Percentiles rank a stretch among this genome's conserved stretches.
Conservation (phyloP, 92 coral and sea anemone species). For the Heteractis magnifica region DNA sequence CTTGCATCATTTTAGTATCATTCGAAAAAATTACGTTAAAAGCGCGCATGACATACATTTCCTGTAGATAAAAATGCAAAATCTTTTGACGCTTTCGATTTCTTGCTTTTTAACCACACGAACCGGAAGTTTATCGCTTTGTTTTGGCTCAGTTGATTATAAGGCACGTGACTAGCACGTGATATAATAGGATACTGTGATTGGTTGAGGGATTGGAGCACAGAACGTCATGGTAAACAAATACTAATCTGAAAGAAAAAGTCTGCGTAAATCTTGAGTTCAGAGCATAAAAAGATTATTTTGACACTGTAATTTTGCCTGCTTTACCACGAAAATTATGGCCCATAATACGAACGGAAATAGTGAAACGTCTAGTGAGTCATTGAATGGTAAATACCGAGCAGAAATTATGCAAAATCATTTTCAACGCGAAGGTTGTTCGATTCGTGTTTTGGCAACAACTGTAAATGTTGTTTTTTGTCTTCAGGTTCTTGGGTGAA, state of each 20-base stretch:
- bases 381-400: slow-evolving; percentile 73
- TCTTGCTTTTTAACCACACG: no score
- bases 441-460: slow-evolving; percentile 26
- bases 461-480: slow-evolving; percentile 7
- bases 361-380: slow-evolving; percentile 84
- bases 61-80: no score
- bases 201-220: slow-evolving; percentile 27
- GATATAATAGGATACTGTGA: slow-evolving; percentile 3
- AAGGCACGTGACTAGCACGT: slow-evolving; percentile 41
- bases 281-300: slow-evolving; percentile 3
- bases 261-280: background rate
- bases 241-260: slow-evolving; percentile 27
- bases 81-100: no score
- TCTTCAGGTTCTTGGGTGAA: slow-evolving; percentile 95
- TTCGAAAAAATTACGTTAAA: no score
- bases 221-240: slow-evolving; percentile 50
- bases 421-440: background rate
- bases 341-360: slow-evolving; percentile 70
- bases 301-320: background rate
- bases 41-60: no score
- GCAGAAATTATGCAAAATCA: background rate
- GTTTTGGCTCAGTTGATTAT: background rate
- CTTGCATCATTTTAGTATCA: no score
- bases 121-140: background rate
- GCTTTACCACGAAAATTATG: slow-evolving; percentile 26